Percentiles rank a stretch among this genome's conserved stretches.
Evolutionary conservation across 2,797 vertebrate genomes (phyloP).

Genomic region (Heterohyrax brucei): DNA sequence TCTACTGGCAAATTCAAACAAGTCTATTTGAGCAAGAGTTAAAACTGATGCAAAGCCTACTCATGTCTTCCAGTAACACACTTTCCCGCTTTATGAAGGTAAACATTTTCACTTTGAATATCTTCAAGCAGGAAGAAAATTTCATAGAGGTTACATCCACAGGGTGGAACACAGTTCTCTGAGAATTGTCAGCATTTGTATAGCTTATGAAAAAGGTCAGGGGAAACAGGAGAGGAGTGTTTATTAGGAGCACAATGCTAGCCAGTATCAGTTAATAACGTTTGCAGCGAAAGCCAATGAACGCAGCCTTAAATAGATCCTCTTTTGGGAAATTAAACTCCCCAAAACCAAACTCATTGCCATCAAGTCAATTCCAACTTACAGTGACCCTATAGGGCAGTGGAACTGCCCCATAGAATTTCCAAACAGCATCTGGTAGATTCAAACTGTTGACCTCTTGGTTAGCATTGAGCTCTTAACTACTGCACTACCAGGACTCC

Average conservation of each 20-base stretch:
- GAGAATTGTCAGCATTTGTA: conserved; percentile 77
- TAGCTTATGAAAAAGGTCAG: conserved; percentile 73
- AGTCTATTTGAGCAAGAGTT: neutral
- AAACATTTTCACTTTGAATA: conserved; percentile 94
- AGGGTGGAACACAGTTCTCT: conserved; percentile 82
- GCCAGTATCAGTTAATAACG: neutral
- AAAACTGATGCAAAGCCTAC: neutral
- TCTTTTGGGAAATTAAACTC: neutral
- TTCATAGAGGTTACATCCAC: conserved; percentile 81
- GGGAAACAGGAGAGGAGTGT: neutral
- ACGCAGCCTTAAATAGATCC: neutral
- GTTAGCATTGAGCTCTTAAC: no score
- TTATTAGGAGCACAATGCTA: neutral
- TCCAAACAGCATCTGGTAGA: no score
- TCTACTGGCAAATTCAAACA: neutral
- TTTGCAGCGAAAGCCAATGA: neutral
- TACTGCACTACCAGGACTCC: no score
- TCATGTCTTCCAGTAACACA: conserved; percentile 88
- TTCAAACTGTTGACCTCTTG: no score
- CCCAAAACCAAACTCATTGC: no score
- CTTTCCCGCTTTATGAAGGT: conserved; percentile 88
- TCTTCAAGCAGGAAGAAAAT: conserved; percentile 92
- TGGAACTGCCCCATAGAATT: no score
- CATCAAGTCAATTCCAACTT: no score
- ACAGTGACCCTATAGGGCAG: no score